Conservation (phyloP, 2,888 invertebrate genomes). For the Choristoneura rosaceana region DNA sequence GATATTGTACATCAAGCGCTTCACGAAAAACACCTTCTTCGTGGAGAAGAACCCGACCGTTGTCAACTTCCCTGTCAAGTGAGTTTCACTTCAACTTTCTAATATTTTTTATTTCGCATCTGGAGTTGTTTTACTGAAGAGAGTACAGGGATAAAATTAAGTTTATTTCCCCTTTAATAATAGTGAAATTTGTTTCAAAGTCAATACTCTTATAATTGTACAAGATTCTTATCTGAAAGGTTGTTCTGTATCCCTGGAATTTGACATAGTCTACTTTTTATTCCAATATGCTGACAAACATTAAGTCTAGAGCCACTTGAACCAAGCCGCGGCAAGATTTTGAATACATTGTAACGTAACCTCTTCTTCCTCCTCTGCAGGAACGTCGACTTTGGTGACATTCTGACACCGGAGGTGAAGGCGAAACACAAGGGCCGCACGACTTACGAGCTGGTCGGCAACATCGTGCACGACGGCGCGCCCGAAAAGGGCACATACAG, state of each 20-base stretch:
- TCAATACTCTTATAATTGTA: too few relatives aligned
- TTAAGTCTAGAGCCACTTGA: too few relatives aligned
- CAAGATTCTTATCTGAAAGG: too few relatives aligned
- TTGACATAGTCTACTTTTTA: too few relatives aligned
- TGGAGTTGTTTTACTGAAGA: too few relatives aligned
- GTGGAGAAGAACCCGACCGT: constrained; percentile 99
- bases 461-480: constrained; percentile 99
- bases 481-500: constrained; percentile 97
- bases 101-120: not conserved
- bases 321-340: too few relatives aligned
- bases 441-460: constrained; percentile 98
- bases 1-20: constrained; percentile 98
- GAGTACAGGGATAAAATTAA: too few relatives aligned
- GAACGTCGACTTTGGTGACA: constrained; percentile 98
- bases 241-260: too few relatives aligned
- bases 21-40: constrained; percentile 99
- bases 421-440: constrained; percentile 91
- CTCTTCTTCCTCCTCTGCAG: constrained; percentile 85
- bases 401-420: constrained; percentile 93
- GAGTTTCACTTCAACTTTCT: constrained; percentile 74
- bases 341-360: not conserved
- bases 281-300: too few relatives aligned
- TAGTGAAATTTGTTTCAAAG: too few relatives aligned
- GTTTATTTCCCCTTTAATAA: too few relatives aligned
- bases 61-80: constrained; percentile 99